phyloP scores from a whole-genome alignment of 2,888 invertebrate species.

The Nasonia oneida region DNA sequence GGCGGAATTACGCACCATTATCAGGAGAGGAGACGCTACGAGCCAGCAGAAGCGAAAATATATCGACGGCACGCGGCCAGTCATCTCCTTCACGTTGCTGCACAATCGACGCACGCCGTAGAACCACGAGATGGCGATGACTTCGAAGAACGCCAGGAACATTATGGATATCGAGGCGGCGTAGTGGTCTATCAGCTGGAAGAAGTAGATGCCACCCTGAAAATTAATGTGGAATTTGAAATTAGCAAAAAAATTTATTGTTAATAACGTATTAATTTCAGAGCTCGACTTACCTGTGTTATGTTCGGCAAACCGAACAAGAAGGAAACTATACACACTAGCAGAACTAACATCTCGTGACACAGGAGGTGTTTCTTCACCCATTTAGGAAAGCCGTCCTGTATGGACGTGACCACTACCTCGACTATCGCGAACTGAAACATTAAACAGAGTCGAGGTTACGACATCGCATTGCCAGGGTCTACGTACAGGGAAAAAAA shows the following conservation, averaged over 20 bases:
- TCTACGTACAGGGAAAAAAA: not conserved
- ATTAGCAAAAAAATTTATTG: conserved; percentile 10
- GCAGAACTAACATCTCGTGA: conserved; percentile 91
- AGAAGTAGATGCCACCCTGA: conserved; percentile 93
- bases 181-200: conserved; percentile 95
- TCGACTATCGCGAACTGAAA: conserved; percentile 96
- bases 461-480: not conserved
- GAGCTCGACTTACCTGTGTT: conserved; percentile 83
- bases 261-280: conserved; percentile 15
- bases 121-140: conserved; percentile 94
- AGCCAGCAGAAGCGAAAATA: conserved; percentile 94
- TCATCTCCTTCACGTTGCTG: conserved; percentile 94
- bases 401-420: conserved; percentile 95
- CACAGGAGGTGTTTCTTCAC: conserved; percentile 90
- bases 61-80: conserved; percentile 88
- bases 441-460: conserved; percentile 56
- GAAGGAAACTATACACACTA: conserved; percentile 91
- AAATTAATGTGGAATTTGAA: conserved; percentile 63
- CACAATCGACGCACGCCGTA: conserved; percentile 91
- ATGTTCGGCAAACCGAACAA: conserved; percentile 93
- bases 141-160: conserved; percentile 96
- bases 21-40: conserved; percentile 88
- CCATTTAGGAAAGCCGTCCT: conserved; percentile 94
- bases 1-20: conserved; percentile 81
- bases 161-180: conserved; percentile 95